phyloP scores from a whole-genome alignment of 2,797 vertebrate species.

The Antrozous pallidus region DNA sequence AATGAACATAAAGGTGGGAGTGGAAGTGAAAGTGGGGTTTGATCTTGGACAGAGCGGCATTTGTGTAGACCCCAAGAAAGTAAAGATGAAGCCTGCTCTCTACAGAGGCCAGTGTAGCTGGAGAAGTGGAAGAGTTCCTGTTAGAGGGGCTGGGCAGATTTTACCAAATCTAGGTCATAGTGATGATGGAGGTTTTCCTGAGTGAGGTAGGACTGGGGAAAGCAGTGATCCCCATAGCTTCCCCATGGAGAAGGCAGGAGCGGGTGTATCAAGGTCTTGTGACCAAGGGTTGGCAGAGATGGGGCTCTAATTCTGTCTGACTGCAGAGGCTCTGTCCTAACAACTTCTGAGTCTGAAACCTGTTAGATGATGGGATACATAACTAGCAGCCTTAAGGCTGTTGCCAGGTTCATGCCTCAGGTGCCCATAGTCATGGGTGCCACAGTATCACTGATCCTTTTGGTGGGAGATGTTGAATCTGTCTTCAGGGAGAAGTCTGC shows the following conservation, averaged over 20 bases:
- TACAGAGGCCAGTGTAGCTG: background rate
- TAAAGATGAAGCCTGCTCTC: background rate
- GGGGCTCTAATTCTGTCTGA: accelerated
- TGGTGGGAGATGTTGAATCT: no score
- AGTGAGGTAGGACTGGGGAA: background rate
- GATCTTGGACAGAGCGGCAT: background rate
- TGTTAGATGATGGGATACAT: accelerated
- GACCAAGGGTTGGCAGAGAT: background rate
- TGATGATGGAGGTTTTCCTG: background rate
- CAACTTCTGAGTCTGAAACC: background rate
- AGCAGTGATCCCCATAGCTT: background rate
- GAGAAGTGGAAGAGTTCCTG: background rate
- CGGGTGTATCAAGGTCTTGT: background rate
- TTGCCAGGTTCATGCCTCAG: no score
- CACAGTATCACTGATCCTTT: background rate
- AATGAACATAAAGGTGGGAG: background rate
- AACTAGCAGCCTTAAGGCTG: background rate
- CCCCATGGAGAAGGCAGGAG: background rate
- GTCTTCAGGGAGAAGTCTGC: background rate
- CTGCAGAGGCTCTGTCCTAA: no score
- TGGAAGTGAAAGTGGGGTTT: background rate
- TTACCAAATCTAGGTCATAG: background rate
- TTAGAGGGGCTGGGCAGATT: background rate
- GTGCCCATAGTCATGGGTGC: background rate
- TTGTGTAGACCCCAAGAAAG: background rate